Percentiles rank a stretch among this genome's conserved stretches.
phyloP scores from a whole-genome alignment of 2,888 invertebrate species.

The Platerodrilus igneus region DNA sequence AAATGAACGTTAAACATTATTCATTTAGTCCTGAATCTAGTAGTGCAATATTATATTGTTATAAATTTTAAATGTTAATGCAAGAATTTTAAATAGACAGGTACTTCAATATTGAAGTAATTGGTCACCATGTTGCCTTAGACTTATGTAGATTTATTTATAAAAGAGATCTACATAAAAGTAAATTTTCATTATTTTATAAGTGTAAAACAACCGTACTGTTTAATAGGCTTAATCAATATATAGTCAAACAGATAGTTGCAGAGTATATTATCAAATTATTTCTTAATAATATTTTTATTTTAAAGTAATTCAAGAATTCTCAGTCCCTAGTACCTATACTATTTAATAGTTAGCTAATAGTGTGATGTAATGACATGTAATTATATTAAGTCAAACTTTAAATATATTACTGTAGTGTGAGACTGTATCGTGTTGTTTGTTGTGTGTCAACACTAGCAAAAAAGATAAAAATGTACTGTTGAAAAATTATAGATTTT shows the following conservation, averaged over 20 bases:
- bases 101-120: conserved; percentile 2
- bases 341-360: conserved; percentile 16
- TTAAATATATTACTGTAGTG: conserved; percentile 19
- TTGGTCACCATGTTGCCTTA: conserved; percentile 14
- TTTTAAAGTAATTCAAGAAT: no score
- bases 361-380: conserved; percentile 17
- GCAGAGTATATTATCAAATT: conserved; percentile 20
- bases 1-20: conserved; percentile 7
- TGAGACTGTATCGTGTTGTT: conserved; percentile 16
- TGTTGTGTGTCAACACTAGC: conserved; percentile 14
- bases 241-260: conserved; percentile 17
- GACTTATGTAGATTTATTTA: conserved; percentile 8
- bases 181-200: conserved; percentile 9
- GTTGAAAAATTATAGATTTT: conserved; percentile 20
- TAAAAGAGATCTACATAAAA: conserved; percentile 5
- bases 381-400: conserved; percentile 16
- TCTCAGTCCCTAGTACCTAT: background rate
- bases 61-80: conserved; percentile 6
- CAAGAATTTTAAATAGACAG: conserved; percentile 3
- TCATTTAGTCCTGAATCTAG: conserved; percentile 6
- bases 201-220: conserved; percentile 9
- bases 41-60: conserved; percentile 16
- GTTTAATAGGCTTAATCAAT: conserved; percentile 12
- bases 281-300: conserved; percentile 14
- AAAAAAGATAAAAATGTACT: conserved; percentile 15